Base-by-base conservation (phyloP, 2,888 invertebrate genomes). In the Agonopterix subpropinquella region DNA sequence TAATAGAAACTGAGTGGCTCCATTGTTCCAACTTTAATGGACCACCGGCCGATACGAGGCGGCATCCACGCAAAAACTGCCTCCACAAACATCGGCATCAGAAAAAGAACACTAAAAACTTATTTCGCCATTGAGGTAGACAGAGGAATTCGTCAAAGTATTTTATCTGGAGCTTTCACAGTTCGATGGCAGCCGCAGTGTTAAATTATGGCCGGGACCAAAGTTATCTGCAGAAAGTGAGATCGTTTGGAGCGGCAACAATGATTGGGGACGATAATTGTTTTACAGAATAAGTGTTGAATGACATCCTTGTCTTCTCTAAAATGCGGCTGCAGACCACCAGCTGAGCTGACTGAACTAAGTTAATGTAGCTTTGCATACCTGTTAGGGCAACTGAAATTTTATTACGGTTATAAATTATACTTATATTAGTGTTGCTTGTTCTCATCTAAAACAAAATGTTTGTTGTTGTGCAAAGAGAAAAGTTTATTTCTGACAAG, bases 101-200 rank as follows among this genome's bases (percentile, higher is more conserved):
- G 73, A 83, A 84, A 83, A 85, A 79, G 67, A 66, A 75, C 62
- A 70, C 61, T 64, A 79, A 82, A 80, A 79, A 80, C 73, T 70
- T 75, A 78, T 78, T 78, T 74, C 70, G 77, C 80, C 79, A 77
- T 81, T 78, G 76, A 73, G 72, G 66, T 69, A 67, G 74, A 76
- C 75, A 72, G 67, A 73, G 65, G 85, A 82, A 86, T 86, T 84
- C 79, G 80, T 80, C 78, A 78, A 77, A 79, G 77, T 67, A 79
- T 82, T 83, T 86, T 86, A 84, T 86, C 84, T 82, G 59, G 58
- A 62, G 70, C 79, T 77, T 83, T 87, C 84, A 82, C 85, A 85
- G 85, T 78, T 80, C 76, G 77, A 70, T 71, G 78, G 80, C 78
- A 78, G 77, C 58, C 63, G 62, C 67, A 73, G 79, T 80, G 85